phyloP scores from a whole-genome alignment of 2,888 invertebrate genomes.

The Venustoraphidia nigricollis region DNA sequence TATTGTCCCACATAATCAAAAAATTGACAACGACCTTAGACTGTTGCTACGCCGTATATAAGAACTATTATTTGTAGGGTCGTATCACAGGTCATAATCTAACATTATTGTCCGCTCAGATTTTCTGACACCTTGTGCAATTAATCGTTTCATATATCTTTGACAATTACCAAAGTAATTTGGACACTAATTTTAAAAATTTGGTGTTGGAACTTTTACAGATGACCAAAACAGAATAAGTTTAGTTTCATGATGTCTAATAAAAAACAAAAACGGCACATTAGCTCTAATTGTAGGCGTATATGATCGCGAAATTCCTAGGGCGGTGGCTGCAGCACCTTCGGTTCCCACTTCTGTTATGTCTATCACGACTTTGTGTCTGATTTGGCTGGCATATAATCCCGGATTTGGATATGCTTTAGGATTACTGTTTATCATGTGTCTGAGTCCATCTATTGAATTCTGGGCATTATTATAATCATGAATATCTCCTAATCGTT shows the following conservation, averaged over 20 bases:
- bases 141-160: too few relatives aligned
- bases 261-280: constrained; percentile 59
- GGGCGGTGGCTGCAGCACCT: constrained; percentile 50
- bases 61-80: too few relatives aligned
- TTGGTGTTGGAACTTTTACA: constrained; percentile 39
- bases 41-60: too few relatives aligned
- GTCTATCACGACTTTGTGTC: constrained; percentile 49
- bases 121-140: too few relatives aligned
- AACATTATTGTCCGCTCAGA: too few relatives aligned
- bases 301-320: constrained; percentile 35
- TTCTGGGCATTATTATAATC: constrained; percentile 5
- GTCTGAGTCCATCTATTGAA: constrained; percentile 18
- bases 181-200: constrained; percentile 6
- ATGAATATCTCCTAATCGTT: constrained; percentile 1
- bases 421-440: constrained; percentile 19
- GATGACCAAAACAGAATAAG: constrained; percentile 57
- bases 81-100: too few relatives aligned
- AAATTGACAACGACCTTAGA: too few relatives aligned
- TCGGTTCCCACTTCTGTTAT: constrained; percentile 54
- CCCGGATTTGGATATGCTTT: constrained; percentile 35
- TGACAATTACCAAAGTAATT: too few relatives aligned
- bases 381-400: constrained; percentile 41
- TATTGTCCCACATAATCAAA: too few relatives aligned
- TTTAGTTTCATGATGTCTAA: constrained; percentile 48
- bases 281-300: constrained; percentile 38